These are phyloP conservation scores for Nylanderia fulva DNA, from an alignment of 1,140 invertebrate species.

Conservation along the genomic window DNA sequence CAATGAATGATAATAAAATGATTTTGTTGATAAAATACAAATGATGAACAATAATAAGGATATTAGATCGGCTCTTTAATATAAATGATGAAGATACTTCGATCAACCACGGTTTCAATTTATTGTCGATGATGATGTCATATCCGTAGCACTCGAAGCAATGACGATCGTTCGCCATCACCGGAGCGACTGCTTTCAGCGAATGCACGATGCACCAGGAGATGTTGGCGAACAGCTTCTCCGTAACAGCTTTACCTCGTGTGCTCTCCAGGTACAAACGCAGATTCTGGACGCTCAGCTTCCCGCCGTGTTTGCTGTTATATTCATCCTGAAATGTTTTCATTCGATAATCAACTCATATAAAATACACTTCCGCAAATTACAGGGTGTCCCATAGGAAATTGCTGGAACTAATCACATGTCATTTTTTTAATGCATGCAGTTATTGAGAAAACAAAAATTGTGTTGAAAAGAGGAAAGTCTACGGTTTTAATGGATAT, in stretches of 20 bases:
- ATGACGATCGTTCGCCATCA: constrained; percentile 92
- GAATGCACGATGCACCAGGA: constrained; percentile 96
- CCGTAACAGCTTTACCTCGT: constrained; percentile 94
- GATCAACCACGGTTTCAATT: constrained; percentile 94
- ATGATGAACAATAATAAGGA: too few relatives aligned
- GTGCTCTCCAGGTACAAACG: constrained; percentile 96
- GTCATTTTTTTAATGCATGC: too few relatives aligned
- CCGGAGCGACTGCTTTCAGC: constrained; percentile 91
- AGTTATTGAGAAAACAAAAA: too few relatives aligned
- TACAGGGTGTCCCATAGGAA: too few relatives aligned
- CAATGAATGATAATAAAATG: too few relatives aligned
- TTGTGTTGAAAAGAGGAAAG: too few relatives aligned
- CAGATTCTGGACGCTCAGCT: constrained; percentile 97
- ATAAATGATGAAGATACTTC: constrained; percentile 87
- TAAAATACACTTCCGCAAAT: not conserved
- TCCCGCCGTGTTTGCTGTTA: constrained; percentile 97
- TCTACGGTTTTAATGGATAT: too few relatives aligned
- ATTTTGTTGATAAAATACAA: too few relatives aligned
- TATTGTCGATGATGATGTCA: constrained; percentile 95
- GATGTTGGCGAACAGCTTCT: constrained; percentile 93
- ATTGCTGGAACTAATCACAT: too few relatives aligned
- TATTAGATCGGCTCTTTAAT: too few relatives aligned
- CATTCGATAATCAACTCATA: not conserved
- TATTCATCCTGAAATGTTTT: constrained; percentile 92
- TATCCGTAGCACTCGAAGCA: constrained; percentile 95